These are phyloP conservation scores for Odontamblyopus lacepedii DNA, from an alignment of 2,797 vertebrate genomes.

Conservation along the genomic window DNA sequence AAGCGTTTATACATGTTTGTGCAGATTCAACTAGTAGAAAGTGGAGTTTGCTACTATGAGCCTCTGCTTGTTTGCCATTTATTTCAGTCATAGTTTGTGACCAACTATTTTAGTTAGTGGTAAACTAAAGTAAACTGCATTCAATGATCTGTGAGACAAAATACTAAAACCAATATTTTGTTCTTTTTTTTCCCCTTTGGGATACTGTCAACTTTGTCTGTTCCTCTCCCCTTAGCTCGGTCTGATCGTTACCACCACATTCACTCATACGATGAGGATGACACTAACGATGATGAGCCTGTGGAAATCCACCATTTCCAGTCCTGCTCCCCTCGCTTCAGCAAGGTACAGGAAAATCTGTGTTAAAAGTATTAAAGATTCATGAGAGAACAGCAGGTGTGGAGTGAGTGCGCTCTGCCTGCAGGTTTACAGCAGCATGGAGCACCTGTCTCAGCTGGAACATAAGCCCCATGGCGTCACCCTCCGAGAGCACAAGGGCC, in stretches of 20 bases:
- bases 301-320: conserved; percentile 91
- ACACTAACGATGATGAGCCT: conserved; percentile 90
- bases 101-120: too few species aligned
- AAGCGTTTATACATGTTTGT: neutral
- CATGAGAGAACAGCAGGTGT: neutral
- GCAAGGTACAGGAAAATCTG: conserved; percentile 79
- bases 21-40: neutral
- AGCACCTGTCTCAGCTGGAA: conserved; percentile 90
- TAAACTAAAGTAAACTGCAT: too few species aligned
- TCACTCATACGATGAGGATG: conserved; percentile 90
- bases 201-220: neutral
- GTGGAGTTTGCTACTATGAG: neutral
- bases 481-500: conserved; percentile 82
- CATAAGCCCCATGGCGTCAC: conserved; percentile 81
- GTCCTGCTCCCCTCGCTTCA: conserved; percentile 91
- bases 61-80: neutral
- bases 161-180: neutral
- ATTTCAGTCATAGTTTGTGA: neutral
- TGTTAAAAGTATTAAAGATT: neutral
- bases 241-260: conserved; percentile 90
- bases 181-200: neutral
- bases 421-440: conserved; percentile 95
- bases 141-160: neutral
- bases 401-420: conserved; percentile 5
- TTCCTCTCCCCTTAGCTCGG: conserved; percentile 76